phyloP scores from a whole-genome alignment of 2,797 vertebrate species.

The Halcyon badia region DNA sequence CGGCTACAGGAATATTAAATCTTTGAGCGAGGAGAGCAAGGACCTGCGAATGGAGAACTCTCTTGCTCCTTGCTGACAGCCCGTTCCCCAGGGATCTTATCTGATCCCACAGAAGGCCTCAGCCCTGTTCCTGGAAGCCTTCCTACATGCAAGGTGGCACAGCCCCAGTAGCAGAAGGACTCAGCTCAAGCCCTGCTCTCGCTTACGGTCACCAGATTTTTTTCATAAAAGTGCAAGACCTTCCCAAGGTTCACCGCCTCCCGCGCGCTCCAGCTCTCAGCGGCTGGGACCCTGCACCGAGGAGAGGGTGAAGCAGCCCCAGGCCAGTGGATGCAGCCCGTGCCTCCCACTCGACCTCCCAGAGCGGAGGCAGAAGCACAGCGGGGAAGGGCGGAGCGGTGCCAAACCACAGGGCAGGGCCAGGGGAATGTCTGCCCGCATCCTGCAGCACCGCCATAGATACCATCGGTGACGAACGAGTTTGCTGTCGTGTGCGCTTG shows the following conservation, averaged over 20 bases:
- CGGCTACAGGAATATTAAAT: background rate
- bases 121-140: background rate
- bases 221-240: background rate
- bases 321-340: background rate
- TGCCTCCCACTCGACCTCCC: background rate
- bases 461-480: background rate
- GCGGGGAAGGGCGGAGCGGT: background rate
- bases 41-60: background rate
- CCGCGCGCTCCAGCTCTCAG: background rate
- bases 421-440: background rate
- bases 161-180: background rate
- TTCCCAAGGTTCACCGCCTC: background rate
- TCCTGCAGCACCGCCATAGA: background rate
- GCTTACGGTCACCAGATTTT: background rate
- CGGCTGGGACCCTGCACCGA: background rate
- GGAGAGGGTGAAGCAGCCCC: background rate
- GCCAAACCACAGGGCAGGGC: slow-evolving; percentile 26
- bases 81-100: background rate
- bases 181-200: background rate
- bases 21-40: background rate
- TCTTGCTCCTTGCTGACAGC: background rate
- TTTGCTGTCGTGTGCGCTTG: background rate
- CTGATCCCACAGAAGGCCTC: background rate
- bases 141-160: background rate
- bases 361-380: background rate